phyloP scores from a whole-genome alignment of 2,888 invertebrate species.

The Sceliomorpha sp. region DNA sequence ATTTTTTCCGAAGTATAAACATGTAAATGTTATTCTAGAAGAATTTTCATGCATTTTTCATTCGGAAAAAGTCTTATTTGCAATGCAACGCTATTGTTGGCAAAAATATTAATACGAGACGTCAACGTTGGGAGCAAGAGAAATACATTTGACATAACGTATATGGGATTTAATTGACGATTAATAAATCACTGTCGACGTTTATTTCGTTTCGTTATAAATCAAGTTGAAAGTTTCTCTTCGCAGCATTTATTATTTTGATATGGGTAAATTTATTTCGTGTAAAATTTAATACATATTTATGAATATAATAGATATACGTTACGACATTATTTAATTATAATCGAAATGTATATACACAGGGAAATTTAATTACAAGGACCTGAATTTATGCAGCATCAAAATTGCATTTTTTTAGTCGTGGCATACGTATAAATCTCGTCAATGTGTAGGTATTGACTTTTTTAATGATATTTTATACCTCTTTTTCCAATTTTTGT shows the following conservation, averaged over 20 bases:
- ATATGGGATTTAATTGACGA: slow-evolving; percentile 1
- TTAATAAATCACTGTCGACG: slow-evolving; percentile 1
- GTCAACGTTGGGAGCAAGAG: slow-evolving; percentile 4
- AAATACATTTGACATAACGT: slow-evolving; percentile 5
- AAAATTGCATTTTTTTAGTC: too few relatives aligned
- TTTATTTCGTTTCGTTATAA: not conserved
- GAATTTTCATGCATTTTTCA: slow-evolving; percentile 25
- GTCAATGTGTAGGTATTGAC: too few relatives aligned
- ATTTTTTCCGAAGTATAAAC: slow-evolving; percentile 18
- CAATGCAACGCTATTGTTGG: slow-evolving; percentile 11
- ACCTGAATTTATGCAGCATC: too few relatives aligned
- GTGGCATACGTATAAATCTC: too few relatives aligned
- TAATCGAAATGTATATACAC: too few relatives aligned
- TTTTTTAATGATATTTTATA: too few relatives aligned
- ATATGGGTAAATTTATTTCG: not conserved
- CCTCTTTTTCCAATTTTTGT: too few relatives aligned
- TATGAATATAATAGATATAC: too few relatives aligned
- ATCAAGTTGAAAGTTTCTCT: not conserved
- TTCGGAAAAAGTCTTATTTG: slow-evolving; percentile 13
- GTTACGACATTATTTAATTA: too few relatives aligned
- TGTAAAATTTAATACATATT: not conserved
- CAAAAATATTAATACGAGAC: slow-evolving; percentile 15
- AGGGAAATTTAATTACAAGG: too few relatives aligned
- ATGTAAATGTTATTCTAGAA: slow-evolving; percentile 28
- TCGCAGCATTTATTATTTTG: not conserved